phyloP scores from a whole-genome alignment of 2,797 vertebrate species.

The Anabacerthia variegaticeps region DNA sequence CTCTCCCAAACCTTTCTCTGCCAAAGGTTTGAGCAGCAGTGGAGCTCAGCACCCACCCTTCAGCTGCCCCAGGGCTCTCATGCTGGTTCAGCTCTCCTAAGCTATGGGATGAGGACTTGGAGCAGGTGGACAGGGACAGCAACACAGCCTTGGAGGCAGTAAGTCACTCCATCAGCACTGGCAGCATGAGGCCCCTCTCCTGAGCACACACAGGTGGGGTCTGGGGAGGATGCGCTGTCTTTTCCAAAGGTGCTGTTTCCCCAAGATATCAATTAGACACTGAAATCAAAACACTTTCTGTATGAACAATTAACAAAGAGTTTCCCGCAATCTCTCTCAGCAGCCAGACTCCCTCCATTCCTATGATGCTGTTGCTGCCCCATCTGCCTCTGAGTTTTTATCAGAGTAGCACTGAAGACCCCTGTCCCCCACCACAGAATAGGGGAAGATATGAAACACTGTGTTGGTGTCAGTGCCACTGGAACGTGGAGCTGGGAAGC shows the following conservation, averaged over 20 bases:
- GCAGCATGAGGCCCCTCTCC: rapidly evolving
- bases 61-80: background rate
- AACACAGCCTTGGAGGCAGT: background rate
- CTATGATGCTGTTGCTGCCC: background rate
- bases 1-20: background rate
- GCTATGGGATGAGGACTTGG: rapidly evolving
- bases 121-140: background rate
- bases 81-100: background rate
- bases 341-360: background rate
- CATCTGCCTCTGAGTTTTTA: background rate
- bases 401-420: background rate
- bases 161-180: background rate
- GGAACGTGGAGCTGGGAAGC: background rate
- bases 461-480: background rate
- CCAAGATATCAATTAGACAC: slow-evolving; percentile 34
- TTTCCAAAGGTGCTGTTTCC: background rate
- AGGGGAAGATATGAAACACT: background rate
- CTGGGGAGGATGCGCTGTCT: background rate
- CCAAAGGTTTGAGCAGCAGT: background rate
- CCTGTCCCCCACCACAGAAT: background rate
- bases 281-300: slow-evolving; percentile 28
- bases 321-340: background rate
- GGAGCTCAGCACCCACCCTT: background rate
- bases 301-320: slow-evolving; percentile 16
- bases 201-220: background rate